Base-by-base conservation (phyloP, 2,797 vertebrate species). In the Uromys caudimaculatus region DNA sequence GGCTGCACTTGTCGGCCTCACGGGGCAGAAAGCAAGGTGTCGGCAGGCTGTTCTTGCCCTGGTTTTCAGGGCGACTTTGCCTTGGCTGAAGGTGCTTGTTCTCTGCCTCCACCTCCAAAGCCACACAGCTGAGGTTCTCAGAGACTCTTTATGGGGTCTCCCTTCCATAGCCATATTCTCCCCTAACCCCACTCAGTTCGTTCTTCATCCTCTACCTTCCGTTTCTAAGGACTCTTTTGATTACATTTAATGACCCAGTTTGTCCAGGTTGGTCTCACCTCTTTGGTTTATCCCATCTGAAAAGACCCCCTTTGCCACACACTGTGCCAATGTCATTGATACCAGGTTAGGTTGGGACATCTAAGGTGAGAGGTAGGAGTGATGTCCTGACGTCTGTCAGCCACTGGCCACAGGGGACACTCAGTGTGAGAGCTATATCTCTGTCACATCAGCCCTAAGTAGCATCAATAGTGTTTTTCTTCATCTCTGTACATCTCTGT, bases 101-200 rank as follows among this genome's bases (percentile, higher is more conserved):
- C 21, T 13, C 52, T 44, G 38, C 52, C 12, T 54, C 44, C 23
- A 1, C 29, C 32, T 24, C 78, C n/a, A 32, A 21, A 83, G 23
- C 29, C n/a, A 71, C 27, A 0, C 1, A 8, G 24, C n/a, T 1
- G 24, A 19, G 4, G 4, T 44, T 44, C 81, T 77, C 35, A 9
- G n/a, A 6, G 1, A 23, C 0, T 1, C 41, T 19, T 54, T 5
- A 4, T 7, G 16, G 1, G 4, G 0, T 38, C 50, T 27, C 7
- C 35, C 29, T 24, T 19, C 58, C 16, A 2, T 1, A 21, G 21
- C 35, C 44, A 11, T 16, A 16, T 3, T n/a, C 52, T 58, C 54
- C 29, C 2, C 13, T 1, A 0, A 0, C 3, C 2, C 14, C 4
- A 17, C 41, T 5, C 47, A 11, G 4, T 19, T 6, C 2, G 17